Percentiles rank a stretch among this genome's conserved stretches.
Evolutionary conservation across 1,140 invertebrate species (phyloP).

Genomic region (Anastatus disparis): DNA sequence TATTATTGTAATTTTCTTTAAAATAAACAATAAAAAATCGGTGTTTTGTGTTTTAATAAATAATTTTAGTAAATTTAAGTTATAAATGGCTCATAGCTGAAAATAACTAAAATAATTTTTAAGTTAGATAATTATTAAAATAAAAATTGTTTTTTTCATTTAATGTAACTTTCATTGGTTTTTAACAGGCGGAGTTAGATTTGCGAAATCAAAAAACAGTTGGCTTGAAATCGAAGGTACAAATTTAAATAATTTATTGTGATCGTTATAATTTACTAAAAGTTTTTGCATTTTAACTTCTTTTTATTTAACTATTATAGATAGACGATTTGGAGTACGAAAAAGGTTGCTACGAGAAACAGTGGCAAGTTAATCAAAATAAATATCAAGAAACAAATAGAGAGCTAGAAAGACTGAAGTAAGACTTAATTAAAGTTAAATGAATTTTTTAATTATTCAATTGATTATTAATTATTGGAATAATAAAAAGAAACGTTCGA

Average conservation of each 20-base stretch:
- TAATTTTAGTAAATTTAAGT: background rate
- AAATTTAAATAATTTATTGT: background rate
- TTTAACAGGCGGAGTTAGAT: slow-evolving; percentile 55
- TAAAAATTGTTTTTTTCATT: too few relatives aligned
- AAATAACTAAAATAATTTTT: too few relatives aligned
- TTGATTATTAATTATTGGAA: background rate
- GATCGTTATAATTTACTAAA: background rate
- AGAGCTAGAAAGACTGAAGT: slow-evolving; percentile 51
- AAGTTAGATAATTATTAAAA: too few relatives aligned
- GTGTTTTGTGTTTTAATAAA: slow-evolving; percentile 5
- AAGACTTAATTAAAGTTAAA: too few relatives aligned
- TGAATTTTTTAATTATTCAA: too few relatives aligned
- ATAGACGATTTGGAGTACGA: slow-evolving; percentile 42
- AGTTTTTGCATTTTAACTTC: background rate
- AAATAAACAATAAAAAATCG: slow-evolving; percentile 19
- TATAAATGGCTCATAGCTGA: too few relatives aligned
- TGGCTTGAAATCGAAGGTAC: slow-evolving; percentile 51
- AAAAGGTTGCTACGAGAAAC: slow-evolving; percentile 47
- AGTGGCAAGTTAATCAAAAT: slow-evolving; percentile 42
- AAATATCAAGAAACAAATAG: slow-evolving; percentile 46
- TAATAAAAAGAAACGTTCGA: too few relatives aligned
- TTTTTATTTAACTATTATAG: slow-evolving; percentile 43
- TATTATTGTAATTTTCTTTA: slow-evolving; percentile 19
- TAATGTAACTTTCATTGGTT: slow-evolving; percentile 10
- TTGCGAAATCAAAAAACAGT: slow-evolving; percentile 43